Conservation (phyloP, 1,140 invertebrate genomes). For the Paraescarpia echinospica region DNA sequence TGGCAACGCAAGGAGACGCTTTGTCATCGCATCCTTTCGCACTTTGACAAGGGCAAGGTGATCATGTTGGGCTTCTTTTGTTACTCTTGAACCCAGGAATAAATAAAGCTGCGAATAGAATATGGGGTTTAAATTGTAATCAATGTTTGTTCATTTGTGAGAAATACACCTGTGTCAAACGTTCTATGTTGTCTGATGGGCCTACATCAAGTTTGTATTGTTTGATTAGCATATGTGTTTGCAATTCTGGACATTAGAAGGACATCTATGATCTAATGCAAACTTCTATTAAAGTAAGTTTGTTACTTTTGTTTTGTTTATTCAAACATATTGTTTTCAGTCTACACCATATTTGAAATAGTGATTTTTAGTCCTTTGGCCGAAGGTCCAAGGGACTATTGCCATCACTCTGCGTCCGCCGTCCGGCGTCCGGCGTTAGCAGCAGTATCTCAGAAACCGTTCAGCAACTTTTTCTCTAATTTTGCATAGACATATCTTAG, state of each 20-base stretch:
- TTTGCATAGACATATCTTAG: no score
- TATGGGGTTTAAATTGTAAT: neutral
- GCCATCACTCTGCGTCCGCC: no score
- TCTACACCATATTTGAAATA: neutral
- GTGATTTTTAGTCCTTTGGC: neutral
- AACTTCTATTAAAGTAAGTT: neutral
- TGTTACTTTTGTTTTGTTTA: neutral
- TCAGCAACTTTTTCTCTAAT: no score
- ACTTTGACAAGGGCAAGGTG: conserved; percentile 55
- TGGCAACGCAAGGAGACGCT: conserved; percentile 46
- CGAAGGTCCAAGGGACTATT: no score
- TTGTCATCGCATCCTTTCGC: conserved; percentile 37
- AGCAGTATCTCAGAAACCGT: no score
- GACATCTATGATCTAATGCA: no score
- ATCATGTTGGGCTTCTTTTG: conserved; percentile 1
- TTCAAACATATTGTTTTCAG: neutral
- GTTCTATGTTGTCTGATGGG: neutral
- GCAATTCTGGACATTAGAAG: no score
- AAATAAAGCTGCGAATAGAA: neutral
- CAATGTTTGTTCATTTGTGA: neutral
- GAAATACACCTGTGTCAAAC: neutral
- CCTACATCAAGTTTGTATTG: neutral
- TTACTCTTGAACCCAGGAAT: neutral
- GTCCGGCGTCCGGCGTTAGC: no score
- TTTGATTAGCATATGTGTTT: neutral